A percentile compares a stretch with the other conserved stretches of the same genome.
These are phyloP conservation scores for Idris sp. DNA, from an alignment of 1,140 invertebrate species.

Conservation along the genomic window DNA sequence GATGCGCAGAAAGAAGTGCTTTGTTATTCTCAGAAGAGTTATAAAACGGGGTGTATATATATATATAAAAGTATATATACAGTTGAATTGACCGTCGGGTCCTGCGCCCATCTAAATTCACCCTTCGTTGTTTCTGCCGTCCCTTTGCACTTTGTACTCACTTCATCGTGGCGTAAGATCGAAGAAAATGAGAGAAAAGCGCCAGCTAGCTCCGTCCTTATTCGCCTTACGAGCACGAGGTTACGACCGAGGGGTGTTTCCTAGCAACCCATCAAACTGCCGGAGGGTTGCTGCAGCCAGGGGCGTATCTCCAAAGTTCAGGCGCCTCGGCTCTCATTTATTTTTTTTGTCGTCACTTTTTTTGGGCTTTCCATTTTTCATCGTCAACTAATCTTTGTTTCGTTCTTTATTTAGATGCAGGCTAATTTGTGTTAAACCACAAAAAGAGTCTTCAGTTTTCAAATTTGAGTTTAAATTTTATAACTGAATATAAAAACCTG, in stretches of 20 bases:
- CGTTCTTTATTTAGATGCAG: no score
- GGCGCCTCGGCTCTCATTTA: constrained; percentile 1
- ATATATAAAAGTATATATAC: constrained; percentile 47
- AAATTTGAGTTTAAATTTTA: no score
- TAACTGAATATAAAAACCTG: no score
- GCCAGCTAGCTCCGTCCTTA: constrained; percentile 50
- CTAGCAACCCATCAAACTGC: constrained; percentile 65
- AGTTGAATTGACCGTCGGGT: constrained; percentile 58
- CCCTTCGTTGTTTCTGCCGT: constrained; percentile 50
- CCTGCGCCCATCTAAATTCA: constrained; percentile 57
- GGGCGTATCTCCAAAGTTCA: neutral
- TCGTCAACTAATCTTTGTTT: no score
- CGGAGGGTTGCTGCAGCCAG: constrained; percentile 53
- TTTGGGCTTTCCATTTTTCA: no score
- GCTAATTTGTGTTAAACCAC: no score
- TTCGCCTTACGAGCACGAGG: constrained; percentile 59
- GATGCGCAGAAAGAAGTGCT: constrained; percentile 47
- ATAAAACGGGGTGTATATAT: no score
- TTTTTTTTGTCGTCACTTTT: no score
- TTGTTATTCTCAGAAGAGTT: constrained; percentile 57
- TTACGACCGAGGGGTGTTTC: constrained; percentile 65
- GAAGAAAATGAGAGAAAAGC: constrained; percentile 60
- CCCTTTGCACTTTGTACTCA: constrained; percentile 61
- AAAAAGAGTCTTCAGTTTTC: no score
- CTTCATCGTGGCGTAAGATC: constrained; percentile 60